Evolutionary conservation across 2,888 invertebrate genomes (phyloP), one percentile per base, ranked within the genome.

Genomic region (Heliothis peltigera): DNA sequence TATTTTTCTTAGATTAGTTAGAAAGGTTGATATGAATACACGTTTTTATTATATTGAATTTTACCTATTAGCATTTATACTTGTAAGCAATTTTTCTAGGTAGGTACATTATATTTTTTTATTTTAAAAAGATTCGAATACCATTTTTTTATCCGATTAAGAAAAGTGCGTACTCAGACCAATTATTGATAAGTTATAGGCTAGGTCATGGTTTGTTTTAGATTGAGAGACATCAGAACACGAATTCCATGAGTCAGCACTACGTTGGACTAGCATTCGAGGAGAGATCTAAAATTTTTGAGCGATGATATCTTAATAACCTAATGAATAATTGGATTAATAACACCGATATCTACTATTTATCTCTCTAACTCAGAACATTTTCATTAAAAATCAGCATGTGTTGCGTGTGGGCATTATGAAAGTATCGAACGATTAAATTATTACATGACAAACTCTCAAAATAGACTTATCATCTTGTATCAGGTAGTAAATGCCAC

Each of bases 401-500:
- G 15, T 0, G 25, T 15, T 22, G 21, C 10, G n/a, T 39, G 42
- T 12, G 19, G 12, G 15, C 42, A 17, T 8, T 17, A 18, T 12
- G 32, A 25, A 57, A 21, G 12, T 18, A 8, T 12, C 5, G 19
- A 28, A 21, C 18, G 12, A 65, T 18, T 39, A 32, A 42, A 8
- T 43, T 35, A 28, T 17, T 22, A 42, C 18, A 57, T 43, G 19
- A 25, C 43, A 8, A n/a, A 6, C 3, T 4, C n/a, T 49, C 21
- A 49, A 61, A 54, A 54, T 63, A 53, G 4, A 12, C 12, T 28
- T 2, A n/a, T 39, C 55, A 49, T 54, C 64, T 54, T 10, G 12
- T 0, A 48, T 47, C 25, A 43, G 39, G 25, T 39, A 49, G 19
- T 18, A 8, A 47, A 42, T 8, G 5, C 8, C 63, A 47, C 32